phyloP scores from a whole-genome alignment of 2,113 vertebrate species.

The Malurus cyaneus region DNA sequence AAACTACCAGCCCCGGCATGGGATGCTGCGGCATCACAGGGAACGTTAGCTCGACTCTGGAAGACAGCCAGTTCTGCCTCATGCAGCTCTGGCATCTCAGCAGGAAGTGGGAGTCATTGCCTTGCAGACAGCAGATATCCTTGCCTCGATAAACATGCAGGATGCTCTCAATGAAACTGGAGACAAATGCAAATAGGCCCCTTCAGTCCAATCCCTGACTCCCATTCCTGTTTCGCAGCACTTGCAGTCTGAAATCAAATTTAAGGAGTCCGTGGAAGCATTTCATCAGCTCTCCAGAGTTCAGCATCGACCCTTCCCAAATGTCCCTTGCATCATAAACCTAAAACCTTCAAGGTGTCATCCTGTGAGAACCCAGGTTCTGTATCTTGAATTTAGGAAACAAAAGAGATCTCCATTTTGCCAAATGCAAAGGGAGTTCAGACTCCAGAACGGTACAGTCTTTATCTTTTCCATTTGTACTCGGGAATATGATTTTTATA shows the following conservation, averaged over 20 bases:
- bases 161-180: fast-evolving
- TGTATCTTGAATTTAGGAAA: neutral
- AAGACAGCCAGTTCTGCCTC: neutral
- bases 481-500: neutral
- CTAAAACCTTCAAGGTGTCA: neutral
- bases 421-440: neutral
- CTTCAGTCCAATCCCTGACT: neutral
- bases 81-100: neutral
- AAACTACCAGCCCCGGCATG: neutral
- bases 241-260: neutral
- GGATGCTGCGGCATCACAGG: neutral
- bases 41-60: neutral
- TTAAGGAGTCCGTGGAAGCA: neutral
- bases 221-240: neutral
- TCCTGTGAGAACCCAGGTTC: neutral
- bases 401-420: neutral
- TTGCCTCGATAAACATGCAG: neutral
- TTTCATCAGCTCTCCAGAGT: neutral
- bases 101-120: neutral
- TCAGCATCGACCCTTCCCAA: neutral
- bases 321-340: neutral
- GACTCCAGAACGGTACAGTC: neutral
- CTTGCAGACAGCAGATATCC: neutral
- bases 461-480: neutral
- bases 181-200: neutral